Evolutionary conservation across 2,888 invertebrate genomes (phyloP), one percentile per base, ranked within the genome.

Genomic region (Monoplex corrugatus): DNA sequence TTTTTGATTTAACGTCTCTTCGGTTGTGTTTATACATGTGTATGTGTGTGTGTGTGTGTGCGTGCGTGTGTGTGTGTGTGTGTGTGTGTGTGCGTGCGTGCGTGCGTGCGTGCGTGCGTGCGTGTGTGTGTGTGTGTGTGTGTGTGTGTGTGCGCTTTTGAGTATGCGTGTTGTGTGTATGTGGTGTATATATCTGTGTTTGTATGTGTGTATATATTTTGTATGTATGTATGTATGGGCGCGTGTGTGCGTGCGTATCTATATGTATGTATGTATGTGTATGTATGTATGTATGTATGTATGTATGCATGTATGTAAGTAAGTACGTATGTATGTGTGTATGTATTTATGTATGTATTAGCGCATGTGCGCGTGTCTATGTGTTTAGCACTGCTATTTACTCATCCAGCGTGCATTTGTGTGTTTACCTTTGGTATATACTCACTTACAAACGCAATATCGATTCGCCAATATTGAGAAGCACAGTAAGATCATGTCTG

Each of bases 1-100:
- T 28, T 8, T 75, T 8, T 75, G 75, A 16, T 8, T 8, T n/a
- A 10, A 35, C 28, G 28, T 43, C 10, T 84, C 45, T 84, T 44
- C 45, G 45, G n/a, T n/a, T 84, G 84, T 84, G 84, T 50, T n/a
- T 57, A n/a, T 84, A 45, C 32, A 32, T 45, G 84, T 84, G 45
- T 84, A 45, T 43, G 83, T 83, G 83, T 83, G 83, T 83, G 43
- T 75, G 32, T 75, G 16, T 50, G 50, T 68, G 0, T 68, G 23
- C n/a, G 63, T 68, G 63, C n/a, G n/a, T 68, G 63, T 68, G 63
- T 68, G 63, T 63, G 63, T 63, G 63, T 63, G 63, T 63, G 63
- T 68, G 63, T 68, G 63, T 68, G 63, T 28, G 28, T 68, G 63
- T 28, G 63, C 28, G 28, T 28, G 2, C 0, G n/a, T 2, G 63